Evolutionary conservation across 1,140 invertebrate species (phyloP), one percentile per base, ranked within the genome.

Genomic region (Brachionus asplanchnoidis): DNA sequence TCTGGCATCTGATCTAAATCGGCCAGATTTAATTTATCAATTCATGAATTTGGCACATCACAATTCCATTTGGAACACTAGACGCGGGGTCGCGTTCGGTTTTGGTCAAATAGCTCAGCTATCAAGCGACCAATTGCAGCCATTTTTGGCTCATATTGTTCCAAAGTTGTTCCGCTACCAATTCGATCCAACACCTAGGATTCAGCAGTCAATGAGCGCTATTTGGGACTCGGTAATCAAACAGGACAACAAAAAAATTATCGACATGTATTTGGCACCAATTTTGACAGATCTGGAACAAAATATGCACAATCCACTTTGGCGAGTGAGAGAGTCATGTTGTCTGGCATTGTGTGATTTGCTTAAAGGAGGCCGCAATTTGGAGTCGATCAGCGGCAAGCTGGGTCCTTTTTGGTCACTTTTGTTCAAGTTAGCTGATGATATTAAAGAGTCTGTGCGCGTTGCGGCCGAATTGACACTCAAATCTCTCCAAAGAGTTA

Each of bases 11-110:
- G 95, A 97, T 90, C 90, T 97, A 42, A 96, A 97, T 88, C 17
- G 32, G 88, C 96, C 96, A 0, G 95, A 97, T 89, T 91, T 98
- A 60, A 93, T 97, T 85, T 98, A 97, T 89, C 94, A 95, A 89
- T 98, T 98, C 88, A 95, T 97, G 93, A 93, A 96, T 89, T 90
- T 98, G 83, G 95, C 95, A 4, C 96, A 97, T 91, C 94, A 97
- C 87, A 95, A 97, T 90, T 93, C 94, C 4, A 92, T 95, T 26
- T 98, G 95, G 95, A 96, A 95, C 87, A 95, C 95, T 1, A 90
- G 93, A 87, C 93, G 92, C 88, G 79, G 79, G 11, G 53, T 68
- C 9, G 79, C 79, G 1, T 82, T 82, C 20, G 79, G 79, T n/a
- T 90, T 91, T 85, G 56, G 85, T 75, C 28, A 77, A 40, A 28